These are phyloP conservation scores for Regulus satrapa DNA, from an alignment of 2,113 vertebrate species.

Conservation along the genomic window DNA sequence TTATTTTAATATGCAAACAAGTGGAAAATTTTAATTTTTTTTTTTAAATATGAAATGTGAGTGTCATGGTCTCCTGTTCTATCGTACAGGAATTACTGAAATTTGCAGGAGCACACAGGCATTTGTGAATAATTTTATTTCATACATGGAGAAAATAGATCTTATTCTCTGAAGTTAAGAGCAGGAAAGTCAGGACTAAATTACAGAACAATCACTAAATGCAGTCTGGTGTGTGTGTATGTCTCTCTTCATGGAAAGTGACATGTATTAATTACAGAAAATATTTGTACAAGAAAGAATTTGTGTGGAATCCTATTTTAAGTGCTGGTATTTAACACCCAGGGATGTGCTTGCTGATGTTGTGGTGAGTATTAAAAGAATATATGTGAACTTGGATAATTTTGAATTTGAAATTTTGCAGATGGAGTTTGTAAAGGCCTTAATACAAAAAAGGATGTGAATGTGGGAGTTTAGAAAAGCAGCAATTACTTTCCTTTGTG, in stretches of 20 bases:
- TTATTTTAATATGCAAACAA: background rate
- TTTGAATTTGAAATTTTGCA: background rate
- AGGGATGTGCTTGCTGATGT: background rate
- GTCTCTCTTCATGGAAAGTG: background rate
- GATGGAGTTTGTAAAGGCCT: background rate
- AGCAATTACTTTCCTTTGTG: background rate
- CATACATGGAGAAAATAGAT: background rate
- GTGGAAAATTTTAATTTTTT: background rate
- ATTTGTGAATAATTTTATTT: background rate
- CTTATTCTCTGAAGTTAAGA: background rate
- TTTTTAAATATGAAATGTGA: background rate
- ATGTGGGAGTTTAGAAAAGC: background rate
- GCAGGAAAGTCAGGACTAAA: background rate
- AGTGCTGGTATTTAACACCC: background rate
- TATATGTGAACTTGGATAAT: background rate
- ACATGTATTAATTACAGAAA: background rate
- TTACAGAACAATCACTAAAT: background rate
- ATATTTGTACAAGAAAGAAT: background rate
- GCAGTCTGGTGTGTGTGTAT: background rate
- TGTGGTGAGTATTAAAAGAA: background rate
- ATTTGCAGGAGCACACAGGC: constrained; percentile 32
- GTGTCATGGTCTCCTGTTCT: background rate
- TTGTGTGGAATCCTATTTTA: background rate
- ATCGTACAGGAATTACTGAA: constrained; percentile 33
- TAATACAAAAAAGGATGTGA: background rate